Evolutionary conservation across 2,113 vertebrate genomes (phyloP).

Genomic region (Oostethus manadensis): DNA sequence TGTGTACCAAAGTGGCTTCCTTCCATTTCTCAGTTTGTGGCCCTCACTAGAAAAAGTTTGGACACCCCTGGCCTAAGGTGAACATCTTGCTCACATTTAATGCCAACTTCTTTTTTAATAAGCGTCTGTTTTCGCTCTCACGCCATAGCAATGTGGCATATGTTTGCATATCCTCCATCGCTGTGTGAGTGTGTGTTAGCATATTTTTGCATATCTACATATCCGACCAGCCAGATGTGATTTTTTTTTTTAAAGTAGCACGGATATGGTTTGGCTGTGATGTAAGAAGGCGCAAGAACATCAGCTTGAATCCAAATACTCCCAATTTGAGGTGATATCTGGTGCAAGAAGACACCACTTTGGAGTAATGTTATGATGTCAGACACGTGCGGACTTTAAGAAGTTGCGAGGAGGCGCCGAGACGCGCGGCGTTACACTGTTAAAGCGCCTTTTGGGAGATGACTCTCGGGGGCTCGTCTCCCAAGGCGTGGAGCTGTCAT

Average conservation of each 20-base stretch:
- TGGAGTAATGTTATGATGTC: neutral
- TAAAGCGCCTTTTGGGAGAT: constrained; percentile 40
- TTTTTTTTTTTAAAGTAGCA: neutral
- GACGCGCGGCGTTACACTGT: constrained; percentile 34
- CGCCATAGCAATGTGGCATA: neutral
- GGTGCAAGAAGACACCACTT: constrained; percentile 14
- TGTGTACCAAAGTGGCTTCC: no score
- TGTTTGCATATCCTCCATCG: constrained; percentile 11
- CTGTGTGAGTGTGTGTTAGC: constrained; percentile 10
- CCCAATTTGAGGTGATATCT: constrained; percentile 24
- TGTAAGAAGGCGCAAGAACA: constrained; percentile 48
- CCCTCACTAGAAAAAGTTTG: no score
- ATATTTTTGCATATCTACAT: constrained; percentile 35
- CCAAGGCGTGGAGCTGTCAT: constrained; percentile 54
- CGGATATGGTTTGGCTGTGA: constrained; percentile 25
- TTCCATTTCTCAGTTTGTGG: no score
- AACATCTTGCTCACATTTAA: no score
- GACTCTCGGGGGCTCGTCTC: constrained; percentile 45
- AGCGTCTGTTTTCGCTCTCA: constrained; percentile 33
- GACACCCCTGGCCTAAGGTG: no score
- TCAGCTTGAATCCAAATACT: constrained; percentile 1
- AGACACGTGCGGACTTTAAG: constrained; percentile 4
- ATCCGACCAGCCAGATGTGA: constrained; percentile 10
- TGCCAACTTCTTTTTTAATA: neutral
- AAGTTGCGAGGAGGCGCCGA: constrained; percentile 9